Base-by-base conservation (phyloP, 2,797 vertebrate genomes). In the Typhlichthys eigenmanni region DNA sequence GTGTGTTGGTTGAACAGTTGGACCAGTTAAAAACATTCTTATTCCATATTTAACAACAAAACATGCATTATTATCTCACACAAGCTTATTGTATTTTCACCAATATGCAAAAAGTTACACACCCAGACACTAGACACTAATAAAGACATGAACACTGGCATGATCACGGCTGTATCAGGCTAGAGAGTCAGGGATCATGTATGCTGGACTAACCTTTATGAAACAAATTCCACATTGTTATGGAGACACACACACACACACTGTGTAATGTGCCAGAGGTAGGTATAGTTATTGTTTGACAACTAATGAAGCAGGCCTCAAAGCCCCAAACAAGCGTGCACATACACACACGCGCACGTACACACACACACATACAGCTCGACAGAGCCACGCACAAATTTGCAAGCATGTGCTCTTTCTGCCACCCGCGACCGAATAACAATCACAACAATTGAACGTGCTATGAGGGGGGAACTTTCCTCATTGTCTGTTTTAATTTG, bases 401-500 rank as follows among this genome's bases (percentile, higher is more conserved):
- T n/a, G 16, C 1, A 11, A 12, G 12, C 50, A 24, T 10, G 1
- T 9, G 9, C 51, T 8, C 17, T 10, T 10, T 17, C 64, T 38
- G 61, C 66, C 65, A 76, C 75, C 81, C 73, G 60, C 74, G 81
- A 74, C 73, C 64, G 83, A 83, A 82, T 85, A 86, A 86, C 80
- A 85, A 84, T 85, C 82, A 83, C 76, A 88, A 88, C 82, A 88
- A 88, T 86, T 84, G 71, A 84, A 86, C 82, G 84, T 73, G 85
- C 74, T 82, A 79, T 73, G 83, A 82, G 75, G 72, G 74, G 75
- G 75, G 74, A 86, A 87, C 85, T 88, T 88, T 87, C 79, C 81
- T 87, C 81, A 85, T 85, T 88, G 89, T 90, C 89, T 88, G 80
- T 82, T 89, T 90, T 88, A 88, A 90, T 89, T 90, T 89, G 84